Evolutionary conservation across 2,113 vertebrate species (phyloP).

Genomic region (Tricholaema leucomelas): DNA sequence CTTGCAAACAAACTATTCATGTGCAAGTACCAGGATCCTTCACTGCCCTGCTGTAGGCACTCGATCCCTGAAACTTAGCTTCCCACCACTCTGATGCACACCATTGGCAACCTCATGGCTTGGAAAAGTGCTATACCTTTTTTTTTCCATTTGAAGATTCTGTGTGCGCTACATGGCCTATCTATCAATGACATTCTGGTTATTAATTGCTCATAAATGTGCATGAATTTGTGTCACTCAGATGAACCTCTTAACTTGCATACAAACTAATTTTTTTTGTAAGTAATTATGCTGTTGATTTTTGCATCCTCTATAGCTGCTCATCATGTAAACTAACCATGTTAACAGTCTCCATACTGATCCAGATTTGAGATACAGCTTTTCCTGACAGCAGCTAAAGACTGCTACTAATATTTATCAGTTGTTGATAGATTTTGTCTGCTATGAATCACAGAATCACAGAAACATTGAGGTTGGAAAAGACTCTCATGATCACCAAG

Average conservation of each 20-base stretch:
- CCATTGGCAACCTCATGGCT: not conserved
- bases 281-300: slow-evolving; percentile 59
- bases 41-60: not conserved
- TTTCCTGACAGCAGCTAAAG: not conserved
- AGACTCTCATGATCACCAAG: no score
- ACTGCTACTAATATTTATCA: not conserved
- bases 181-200: slow-evolving; percentile 32
- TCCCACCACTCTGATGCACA: not conserved
- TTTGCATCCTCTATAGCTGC: slow-evolving; percentile 26
- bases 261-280: slow-evolving; percentile 64
- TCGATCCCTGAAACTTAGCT: not conserved
- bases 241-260: slow-evolving; percentile 53
- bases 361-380: slow-evolving; percentile 1
- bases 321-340: slow-evolving; percentile 60
- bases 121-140: slow-evolving; percentile 2
- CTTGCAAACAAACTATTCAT: slow-evolving; percentile 22
- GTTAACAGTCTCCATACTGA: slow-evolving; percentile 25
- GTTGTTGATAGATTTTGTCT: not conserved
- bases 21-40: not conserved
- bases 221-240: slow-evolving; percentile 62
- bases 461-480: no score
- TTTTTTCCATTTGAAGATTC: not conserved
- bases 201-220: slow-evolving; percentile 72
- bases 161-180: not conserved
- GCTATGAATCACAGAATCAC: no score